Evolutionary conservation across 2,797 vertebrate genomes (phyloP).

Genomic region (Rhinichthys osculus): DNA sequence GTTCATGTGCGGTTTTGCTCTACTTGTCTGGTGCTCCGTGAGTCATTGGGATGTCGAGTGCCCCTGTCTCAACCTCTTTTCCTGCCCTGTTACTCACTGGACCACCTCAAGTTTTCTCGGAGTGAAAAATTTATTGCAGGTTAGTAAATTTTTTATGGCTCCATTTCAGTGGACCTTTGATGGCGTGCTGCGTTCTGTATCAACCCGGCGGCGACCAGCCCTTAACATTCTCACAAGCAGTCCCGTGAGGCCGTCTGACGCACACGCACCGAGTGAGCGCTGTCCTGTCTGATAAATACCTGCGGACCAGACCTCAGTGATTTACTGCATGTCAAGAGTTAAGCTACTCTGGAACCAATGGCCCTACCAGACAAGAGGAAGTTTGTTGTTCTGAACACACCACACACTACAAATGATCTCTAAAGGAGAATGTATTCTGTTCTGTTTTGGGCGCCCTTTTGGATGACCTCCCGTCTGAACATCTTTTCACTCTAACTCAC

Average conservation of each 20-base stretch:
- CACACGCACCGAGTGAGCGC: slow-evolving; percentile 33
- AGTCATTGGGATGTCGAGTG: slow-evolving; percentile 55
- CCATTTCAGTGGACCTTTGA: slow-evolving; percentile 75
- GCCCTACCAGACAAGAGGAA: slow-evolving; percentile 35
- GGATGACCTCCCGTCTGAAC: too few relatives aligned
- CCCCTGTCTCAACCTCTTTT: slow-evolving; percentile 52
- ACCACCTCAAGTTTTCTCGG: slow-evolving; percentile 66
- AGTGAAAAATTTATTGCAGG: slow-evolving; percentile 76
- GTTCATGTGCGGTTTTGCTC: background rate
- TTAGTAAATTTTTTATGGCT: slow-evolving; percentile 75
- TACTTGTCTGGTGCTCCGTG: slow-evolving; percentile 7
- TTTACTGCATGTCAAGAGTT: slow-evolving; percentile 43
- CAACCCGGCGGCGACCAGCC: slow-evolving; percentile 68
- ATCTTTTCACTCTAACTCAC: slow-evolving; percentile 6
- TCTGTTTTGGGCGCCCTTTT: slow-evolving; percentile 2
- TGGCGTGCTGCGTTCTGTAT: slow-evolving; percentile 69
- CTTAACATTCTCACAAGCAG: slow-evolving; percentile 61
- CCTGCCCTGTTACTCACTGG: slow-evolving; percentile 51
- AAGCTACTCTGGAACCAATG: slow-evolving; percentile 45
- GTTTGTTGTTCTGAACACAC: background rate
- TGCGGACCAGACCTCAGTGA: slow-evolving; percentile 1
- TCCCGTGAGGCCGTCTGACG: slow-evolving; percentile 34
- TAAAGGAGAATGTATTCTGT: slow-evolving; percentile 28
- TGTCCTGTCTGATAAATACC: slow-evolving; percentile 42
- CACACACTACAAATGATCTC: background rate